Evolutionary conservation across 2,797 vertebrate species (phyloP).

Genomic region (Apodemus agrarius): DNA sequence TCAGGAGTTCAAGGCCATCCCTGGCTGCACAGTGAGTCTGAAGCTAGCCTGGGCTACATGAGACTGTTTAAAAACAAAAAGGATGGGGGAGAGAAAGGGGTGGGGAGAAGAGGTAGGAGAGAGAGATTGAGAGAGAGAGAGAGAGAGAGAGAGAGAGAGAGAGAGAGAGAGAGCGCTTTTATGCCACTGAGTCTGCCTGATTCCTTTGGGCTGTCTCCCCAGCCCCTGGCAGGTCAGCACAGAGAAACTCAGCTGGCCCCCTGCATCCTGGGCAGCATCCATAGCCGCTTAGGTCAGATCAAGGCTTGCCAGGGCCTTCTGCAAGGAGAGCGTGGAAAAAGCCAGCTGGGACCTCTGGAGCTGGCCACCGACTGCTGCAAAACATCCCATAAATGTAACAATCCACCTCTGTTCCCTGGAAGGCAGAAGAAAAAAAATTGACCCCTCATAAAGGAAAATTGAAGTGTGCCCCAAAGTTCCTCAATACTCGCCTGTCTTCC

Average conservation of each 20-base stretch:
- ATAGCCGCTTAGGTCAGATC: not conserved
- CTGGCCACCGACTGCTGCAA: constrained; percentile 60
- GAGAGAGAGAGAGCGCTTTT: not conserved
- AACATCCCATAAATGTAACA: constrained; percentile 78
- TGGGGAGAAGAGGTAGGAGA: too few relatives aligned
- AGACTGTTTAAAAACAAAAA: not conserved
- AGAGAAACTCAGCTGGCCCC: not conserved
- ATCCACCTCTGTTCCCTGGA: constrained; percentile 77
- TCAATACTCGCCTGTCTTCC: constrained; percentile 85
- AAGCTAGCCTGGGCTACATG: not conserved
- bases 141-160: too few relatives aligned
- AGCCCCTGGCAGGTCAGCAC: not conserved
- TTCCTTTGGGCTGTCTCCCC: not conserved
- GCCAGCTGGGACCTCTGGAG: constrained; percentile 73
- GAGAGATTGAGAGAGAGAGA: too few relatives aligned
- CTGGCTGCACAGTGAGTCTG: not conserved
- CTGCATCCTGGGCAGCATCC: not conserved
- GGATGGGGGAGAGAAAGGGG: too few relatives aligned
- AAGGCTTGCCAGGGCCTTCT: constrained; percentile 41
- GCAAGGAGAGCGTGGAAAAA: constrained; percentile 35
- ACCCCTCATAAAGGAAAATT: constrained; percentile 80
- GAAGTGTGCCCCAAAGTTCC: constrained; percentile 79
- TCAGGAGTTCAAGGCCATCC: not conserved
- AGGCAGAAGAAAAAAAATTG: constrained; percentile 52
- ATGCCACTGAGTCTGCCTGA: not conserved